Evolutionary conservation across 2,113 vertebrate genomes (phyloP).

Genomic region (Cynopterus brachyotis): DNA sequence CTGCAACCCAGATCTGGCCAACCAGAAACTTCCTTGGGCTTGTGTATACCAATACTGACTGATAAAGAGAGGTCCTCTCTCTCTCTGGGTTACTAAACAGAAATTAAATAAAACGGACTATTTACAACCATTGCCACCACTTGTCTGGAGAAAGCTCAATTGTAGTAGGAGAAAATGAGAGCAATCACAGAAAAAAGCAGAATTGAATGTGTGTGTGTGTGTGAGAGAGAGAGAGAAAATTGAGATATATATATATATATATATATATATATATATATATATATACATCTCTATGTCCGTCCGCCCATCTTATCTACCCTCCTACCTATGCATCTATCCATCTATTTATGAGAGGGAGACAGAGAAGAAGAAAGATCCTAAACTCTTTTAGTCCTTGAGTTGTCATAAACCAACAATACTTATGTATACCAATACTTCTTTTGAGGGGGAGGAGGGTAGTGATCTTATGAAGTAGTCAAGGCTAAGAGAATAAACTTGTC

Average conservation of each 20-base stretch:
- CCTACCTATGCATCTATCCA: neutral
- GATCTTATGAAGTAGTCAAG: neutral
- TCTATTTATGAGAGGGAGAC: neutral
- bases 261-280: too few species aligned
- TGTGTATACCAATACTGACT: neutral
- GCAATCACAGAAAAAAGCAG: neutral
- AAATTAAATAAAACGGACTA: slow-evolving; percentile 29
- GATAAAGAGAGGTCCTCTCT: neutral
- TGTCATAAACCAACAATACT: neutral
- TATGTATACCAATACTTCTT: neutral
- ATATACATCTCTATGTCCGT: neutral
- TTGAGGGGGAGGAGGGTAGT: neutral
- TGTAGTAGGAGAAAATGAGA: neutral
- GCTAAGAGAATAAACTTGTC: neutral
- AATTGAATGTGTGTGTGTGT: neutral
- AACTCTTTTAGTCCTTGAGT: neutral
- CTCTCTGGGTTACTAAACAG: neutral
- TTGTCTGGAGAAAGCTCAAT: neutral
- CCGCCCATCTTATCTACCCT: neutral
- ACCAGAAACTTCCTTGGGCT: neutral
- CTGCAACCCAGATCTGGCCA: neutral
- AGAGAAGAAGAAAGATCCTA: neutral
- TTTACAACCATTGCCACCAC: neutral
- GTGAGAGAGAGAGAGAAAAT: neutral
- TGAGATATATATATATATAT: neutral